Base-by-base conservation (phyloP, 2,113 vertebrate genomes). In the Fulica atra region DNA sequence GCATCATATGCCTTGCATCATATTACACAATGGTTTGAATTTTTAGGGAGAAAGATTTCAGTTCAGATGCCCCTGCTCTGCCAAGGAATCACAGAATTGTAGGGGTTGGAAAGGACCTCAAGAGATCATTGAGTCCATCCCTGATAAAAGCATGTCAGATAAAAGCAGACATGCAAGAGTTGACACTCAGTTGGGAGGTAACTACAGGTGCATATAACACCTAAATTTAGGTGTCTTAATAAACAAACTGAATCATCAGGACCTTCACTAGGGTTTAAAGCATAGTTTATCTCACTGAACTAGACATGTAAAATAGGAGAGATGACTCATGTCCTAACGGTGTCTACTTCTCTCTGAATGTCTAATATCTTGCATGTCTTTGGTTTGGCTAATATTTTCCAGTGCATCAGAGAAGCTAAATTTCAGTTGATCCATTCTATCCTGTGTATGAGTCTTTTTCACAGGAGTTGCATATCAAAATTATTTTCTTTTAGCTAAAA, bases 271-370 rank as follows among this genome's bases (percentile, higher is more conserved):
- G 65, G 18, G 29, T 86, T 65, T 89, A 35, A 69, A 83, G 24
- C 23, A 56, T 68, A 51, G 86, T 76, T 95, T 91, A 21, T 91
- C 18, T 89, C 69, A 44, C 77, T 95, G 61, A 95, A 93, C 61
- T 42, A 95, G 94, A 71, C 83, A 57, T 23, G 57, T 60, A 79
- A 86, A 96, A 35, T 57, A 86, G 42, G 53, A 81, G 65, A 86
- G 48, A 89, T 96, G 94, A 93, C 86, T 96, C 86, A 95, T 86
- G 64, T 85, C 88, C 77, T 95, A 86, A 33, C 46, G 54, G 68
- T 84, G 72, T 51, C 69, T 91, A 64, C 88, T 88, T 86, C 48
- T 79, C 81, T 57, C 81, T 78, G 83, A 56, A 71, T 78, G 50
- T 92, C 77, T 81, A 88, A 71, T 26, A 76, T 95, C 84, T 53